Base-by-base conservation (phyloP, 1,140 invertebrate species). In the Saccostrea cuccullata region DNA sequence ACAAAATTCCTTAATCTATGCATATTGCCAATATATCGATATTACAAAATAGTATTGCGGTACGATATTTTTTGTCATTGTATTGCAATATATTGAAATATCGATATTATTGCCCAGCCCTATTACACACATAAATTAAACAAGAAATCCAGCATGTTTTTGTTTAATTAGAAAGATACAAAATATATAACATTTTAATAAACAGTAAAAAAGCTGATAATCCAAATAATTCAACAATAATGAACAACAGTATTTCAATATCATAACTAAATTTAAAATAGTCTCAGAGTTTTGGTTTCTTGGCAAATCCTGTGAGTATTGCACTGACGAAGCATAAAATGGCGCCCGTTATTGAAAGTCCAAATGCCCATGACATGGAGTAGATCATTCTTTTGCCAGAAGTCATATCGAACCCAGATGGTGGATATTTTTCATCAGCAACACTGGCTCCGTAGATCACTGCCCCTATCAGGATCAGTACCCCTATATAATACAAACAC, bases 311-410 rank as follows among this genome's bases (percentile, higher is more conserved):
- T 70, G 85, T 88, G 17, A 88, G 64, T 13, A 88, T 55, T 30
- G 64, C 87, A 85, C 67, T 82, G n/a, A 88, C 56, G 11, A 88
- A 47, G 58, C 84, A 88, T 40, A 88, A 85, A n/a, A 88, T 88
- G 20, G 87, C 87, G 12, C 84, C 87, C 9, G 84, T 85, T 20
- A 88, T 86, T 9, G 84, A 85, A 11, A 88, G 56, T 40, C 40
- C 87, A 26, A 88, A 88, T 0, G 87, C 56, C 87, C 87, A 88
- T 0, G 87, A 88, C 8, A 88, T 55, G 1, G 67, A 64, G 55
- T 88, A 88, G 36, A 26, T n/a, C 9, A 85, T 30, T 13, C 17
- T 40, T n/a, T 55, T 58, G 11, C 30, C 26, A 12, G 23, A 26
- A 23, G 60, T 64, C 1, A 70, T 70, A 13, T 77, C 26, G 15